Conservation (phyloP, 2,797 vertebrate species). For the Spinus pinus region DNA sequence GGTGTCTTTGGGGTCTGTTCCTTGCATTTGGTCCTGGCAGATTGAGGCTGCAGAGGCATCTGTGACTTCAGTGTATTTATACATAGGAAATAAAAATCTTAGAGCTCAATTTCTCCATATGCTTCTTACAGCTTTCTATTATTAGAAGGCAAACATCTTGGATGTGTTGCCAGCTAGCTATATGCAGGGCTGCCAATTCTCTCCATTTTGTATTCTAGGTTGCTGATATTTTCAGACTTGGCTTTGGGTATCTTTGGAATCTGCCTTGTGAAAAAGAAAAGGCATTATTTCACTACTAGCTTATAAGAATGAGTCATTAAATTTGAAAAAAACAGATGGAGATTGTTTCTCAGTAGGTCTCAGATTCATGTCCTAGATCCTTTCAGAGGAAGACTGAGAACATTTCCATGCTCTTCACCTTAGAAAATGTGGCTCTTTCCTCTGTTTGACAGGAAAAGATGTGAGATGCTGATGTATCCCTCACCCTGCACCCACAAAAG, state of each 20-base stretch:
- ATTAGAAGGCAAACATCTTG: constrained; percentile 60
- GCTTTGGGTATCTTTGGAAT: constrained; percentile 44
- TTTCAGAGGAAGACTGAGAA: not conserved
- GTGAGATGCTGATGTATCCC: not conserved
- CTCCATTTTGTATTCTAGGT: constrained; percentile 11
- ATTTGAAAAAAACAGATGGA: not conserved
- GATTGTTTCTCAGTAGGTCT: not conserved
- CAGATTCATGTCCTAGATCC: not conserved
- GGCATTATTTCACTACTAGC: constrained; percentile 6
- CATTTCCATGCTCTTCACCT: not conserved
- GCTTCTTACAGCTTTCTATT: constrained; percentile 56
- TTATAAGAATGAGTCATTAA: constrained; percentile 20
- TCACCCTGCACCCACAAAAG: not conserved
- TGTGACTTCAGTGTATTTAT: constrained; percentile 48
- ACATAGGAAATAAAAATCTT: constrained; percentile 28
- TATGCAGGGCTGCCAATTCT: constrained; percentile 11
- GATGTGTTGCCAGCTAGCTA: not conserved
- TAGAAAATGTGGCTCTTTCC: not conserved
- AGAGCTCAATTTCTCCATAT: constrained; percentile 48
- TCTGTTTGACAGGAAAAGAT: not conserved
- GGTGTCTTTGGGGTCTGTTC: constrained; percentile 1
- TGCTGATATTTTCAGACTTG: constrained; percentile 42
- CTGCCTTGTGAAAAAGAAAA: not conserved
- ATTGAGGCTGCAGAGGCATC: constrained; percentile 43
- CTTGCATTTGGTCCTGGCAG: constrained; percentile 42